phyloP scores from a whole-genome alignment of 2,888 invertebrate genomes.

The Apotomis capreana region DNA sequence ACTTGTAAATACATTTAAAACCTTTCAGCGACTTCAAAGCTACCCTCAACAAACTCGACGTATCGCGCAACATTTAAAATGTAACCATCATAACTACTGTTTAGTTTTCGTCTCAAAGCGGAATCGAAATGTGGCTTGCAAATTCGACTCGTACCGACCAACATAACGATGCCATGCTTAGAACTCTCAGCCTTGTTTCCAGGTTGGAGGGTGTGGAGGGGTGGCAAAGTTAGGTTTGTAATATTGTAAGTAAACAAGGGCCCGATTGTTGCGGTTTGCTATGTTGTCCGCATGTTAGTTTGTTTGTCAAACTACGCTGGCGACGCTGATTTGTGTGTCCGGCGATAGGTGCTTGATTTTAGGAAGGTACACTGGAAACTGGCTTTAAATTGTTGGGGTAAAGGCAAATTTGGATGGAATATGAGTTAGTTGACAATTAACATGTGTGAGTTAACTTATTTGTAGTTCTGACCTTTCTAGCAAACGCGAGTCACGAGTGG shows the following conservation, averaged over 20 bases:
- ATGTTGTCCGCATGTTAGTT: slow-evolving; percentile 37
- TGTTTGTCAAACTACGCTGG: slow-evolving; percentile 37
- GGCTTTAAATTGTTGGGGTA: neutral
- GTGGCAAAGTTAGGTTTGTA: slow-evolving; percentile 24
- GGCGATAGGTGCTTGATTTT: slow-evolving; percentile 31
- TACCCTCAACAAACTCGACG: neutral
- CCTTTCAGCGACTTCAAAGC: neutral
- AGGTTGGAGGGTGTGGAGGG: neutral
- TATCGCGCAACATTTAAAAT: slow-evolving; percentile 12
- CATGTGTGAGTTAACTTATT: slow-evolving; percentile 7
- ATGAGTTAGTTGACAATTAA: slow-evolving; percentile 1
- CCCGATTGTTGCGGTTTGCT: slow-evolving; percentile 35
- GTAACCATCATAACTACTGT: slow-evolving; percentile 27
- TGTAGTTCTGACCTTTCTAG: neutral
- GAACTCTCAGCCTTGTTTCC: neutral
- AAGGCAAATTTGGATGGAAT: neutral
- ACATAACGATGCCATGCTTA: neutral
- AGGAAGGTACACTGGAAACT: neutral
- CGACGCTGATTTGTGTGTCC: slow-evolving; percentile 38
- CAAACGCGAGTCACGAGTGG: neutral
- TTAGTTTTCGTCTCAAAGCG: slow-evolving; percentile 40
- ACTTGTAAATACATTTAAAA: neutral
- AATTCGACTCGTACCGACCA: slow-evolving; percentile 30
- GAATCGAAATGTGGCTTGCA: slow-evolving; percentile 39
- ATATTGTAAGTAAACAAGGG: slow-evolving; percentile 37